Evolutionary conservation across 2,797 vertebrate genomes (phyloP), one percentile per base, ranked within the genome.

Genomic region (Macropodus opercularis): DNA sequence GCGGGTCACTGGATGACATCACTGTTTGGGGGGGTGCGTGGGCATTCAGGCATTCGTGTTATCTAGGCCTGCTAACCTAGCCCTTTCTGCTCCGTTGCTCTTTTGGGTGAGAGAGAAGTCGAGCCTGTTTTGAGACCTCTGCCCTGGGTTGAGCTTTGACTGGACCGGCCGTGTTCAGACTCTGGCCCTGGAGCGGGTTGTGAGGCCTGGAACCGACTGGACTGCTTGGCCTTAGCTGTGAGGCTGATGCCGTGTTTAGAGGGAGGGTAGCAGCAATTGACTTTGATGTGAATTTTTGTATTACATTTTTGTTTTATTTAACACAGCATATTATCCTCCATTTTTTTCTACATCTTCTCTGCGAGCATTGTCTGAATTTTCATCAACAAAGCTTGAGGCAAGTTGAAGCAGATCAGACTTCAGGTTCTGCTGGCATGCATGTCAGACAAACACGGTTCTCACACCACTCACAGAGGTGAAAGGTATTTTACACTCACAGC

Each of bases 1-100:
- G 52, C 40, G 81, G 85, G 85, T 87, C 84, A 68, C 69, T 63
- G 60, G 40, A 64, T 89, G 87, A 89, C 83, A 87, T 90, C 82
- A 79, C 66, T 36, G 52, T 77, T 67, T 89, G 68, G 64, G 80
- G 81, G 59, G 62, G 65, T 77, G 89, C 71, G 86, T 91, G 85
- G 87, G 89, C 75, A 75, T 52, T 35, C 63, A 85, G 76, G 79
- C 84, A 79, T 85, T 78, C 77, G 64, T 86, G 66, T 87, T 89
- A 85, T 89, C 84, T 67, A 52, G 73, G 73, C 79, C 81, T 86
- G 24, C 60, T 82, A 81, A 76, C 84, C 77, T 72, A 79, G 63
- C 72, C 79, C 78, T 81, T 71, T 83, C 75, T 81, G 81, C 77
- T 72, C 44, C 6, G 32, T 72, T 83, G 77, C 69, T 83, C 71